Percentiles rank a stretch among this genome's conserved stretches.
Conservation (phyloP, 2,888 invertebrate genomes). For the Chymomyza procnemis region DNA sequence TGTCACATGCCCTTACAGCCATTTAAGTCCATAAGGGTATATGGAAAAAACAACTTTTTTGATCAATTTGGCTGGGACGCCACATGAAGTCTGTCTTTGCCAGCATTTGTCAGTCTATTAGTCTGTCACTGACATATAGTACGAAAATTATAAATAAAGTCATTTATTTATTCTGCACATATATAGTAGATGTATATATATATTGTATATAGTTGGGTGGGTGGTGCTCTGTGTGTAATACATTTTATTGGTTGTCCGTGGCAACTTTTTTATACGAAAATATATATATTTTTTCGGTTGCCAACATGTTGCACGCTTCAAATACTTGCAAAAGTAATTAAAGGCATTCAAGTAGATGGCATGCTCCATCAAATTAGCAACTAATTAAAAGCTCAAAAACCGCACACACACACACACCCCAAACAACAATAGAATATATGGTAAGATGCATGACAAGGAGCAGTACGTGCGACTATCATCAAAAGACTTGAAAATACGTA, state of each 20-base stretch:
- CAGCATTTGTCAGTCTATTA: not conserved
- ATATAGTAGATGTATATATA: not conserved
- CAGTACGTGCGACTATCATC: not conserved
- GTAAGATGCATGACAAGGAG: too few species aligned
- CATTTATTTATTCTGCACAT: not conserved
- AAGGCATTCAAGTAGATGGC: constrained; percentile 39
- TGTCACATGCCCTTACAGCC: not conserved
- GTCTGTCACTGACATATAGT: not conserved
- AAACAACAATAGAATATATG: too few species aligned
- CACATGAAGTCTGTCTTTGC: not conserved
- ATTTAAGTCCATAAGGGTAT: not conserved
- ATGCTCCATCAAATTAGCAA: constrained; percentile 60
- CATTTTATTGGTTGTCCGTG: not conserved
- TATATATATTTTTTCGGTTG: not conserved
- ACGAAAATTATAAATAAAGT: not conserved
- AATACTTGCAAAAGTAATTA: constrained; percentile 19
- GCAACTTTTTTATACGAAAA: not conserved
- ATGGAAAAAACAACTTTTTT: not conserved
- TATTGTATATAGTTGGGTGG: not conserved
- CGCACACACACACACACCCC: constrained; percentile 32
- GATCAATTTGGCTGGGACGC: not conserved
- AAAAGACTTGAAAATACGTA: not conserved
- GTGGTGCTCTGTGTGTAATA: not conserved
- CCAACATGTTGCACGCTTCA: constrained; percentile 9
- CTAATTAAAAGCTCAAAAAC: constrained; percentile 66